phyloP scores from a whole-genome alignment of 2,113 vertebrate genomes.

The Phylloscopus trochilus region DNA sequence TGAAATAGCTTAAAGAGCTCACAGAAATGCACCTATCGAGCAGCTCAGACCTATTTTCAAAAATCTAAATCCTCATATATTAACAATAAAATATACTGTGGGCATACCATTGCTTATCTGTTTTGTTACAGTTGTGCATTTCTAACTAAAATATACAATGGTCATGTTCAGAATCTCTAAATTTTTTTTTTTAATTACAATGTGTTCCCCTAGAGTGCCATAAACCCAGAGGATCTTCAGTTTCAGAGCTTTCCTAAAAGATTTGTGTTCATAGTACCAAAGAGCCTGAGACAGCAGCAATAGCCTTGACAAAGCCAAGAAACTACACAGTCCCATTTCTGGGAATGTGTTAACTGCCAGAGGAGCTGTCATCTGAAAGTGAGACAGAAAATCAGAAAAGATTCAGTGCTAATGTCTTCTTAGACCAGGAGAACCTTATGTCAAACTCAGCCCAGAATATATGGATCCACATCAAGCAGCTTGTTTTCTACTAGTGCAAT shows the following conservation, averaged over 20 bases:
- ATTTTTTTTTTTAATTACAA: neutral
- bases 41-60: neutral
- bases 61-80: neutral
- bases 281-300: neutral
- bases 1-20: neutral
- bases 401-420: neutral
- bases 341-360: neutral
- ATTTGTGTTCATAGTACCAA: neutral
- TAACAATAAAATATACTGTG: neutral
- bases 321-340: neutral
- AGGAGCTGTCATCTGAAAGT: neutral
- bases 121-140: neutral
- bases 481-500: neutral
- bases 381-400: neutral
- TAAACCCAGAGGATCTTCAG: neutral
- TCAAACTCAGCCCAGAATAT: neutral
- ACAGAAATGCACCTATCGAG: neutral
- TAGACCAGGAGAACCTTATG: neutral
- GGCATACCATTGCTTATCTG: neutral
- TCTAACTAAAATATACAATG: neutral
- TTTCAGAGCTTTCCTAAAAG: neutral
- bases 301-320: constrained; percentile 14
- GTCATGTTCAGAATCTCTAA: neutral
- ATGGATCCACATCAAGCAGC: neutral
- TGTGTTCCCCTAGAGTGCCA: neutral